Conservation (phyloP, 2,888 invertebrate species). For the Empis stercorea region DNA sequence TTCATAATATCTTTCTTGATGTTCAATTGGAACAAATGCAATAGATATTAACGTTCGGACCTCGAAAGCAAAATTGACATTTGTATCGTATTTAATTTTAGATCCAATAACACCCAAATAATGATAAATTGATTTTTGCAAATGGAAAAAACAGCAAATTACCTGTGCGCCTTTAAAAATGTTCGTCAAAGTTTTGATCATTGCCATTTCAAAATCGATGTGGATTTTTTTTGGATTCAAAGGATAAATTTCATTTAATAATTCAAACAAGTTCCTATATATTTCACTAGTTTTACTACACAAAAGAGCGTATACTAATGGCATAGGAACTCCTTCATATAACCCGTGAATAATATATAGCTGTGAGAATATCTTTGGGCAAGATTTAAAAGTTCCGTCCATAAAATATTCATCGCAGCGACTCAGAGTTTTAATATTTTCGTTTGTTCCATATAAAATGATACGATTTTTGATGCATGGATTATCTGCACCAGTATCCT, state of each 20-base stretch:
- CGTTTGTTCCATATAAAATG: neutral
- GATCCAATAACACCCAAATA: neutral
- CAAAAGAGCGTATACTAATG: neutral
- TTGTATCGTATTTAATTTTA: neutral
- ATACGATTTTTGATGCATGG: neutral
- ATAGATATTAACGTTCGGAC: neutral
- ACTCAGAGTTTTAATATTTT: neutral
- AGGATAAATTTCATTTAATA: neutral
- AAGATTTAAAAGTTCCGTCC: neutral
- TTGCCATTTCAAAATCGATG: neutral
- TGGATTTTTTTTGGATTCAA: neutral
- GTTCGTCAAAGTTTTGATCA: neutral
- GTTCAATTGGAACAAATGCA: neutral
- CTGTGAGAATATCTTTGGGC: neutral
- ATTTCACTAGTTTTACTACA: neutral
- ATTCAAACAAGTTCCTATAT: neutral
- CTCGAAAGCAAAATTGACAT: neutral
- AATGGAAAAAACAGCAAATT: neutral
- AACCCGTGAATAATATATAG: slow-evolving; percentile 1
- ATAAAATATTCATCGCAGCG: neutral
- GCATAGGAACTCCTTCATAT: neutral
- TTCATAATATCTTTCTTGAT: neutral
- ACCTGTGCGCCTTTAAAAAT: neutral
- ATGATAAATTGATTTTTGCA: neutral
- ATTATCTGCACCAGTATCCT: neutral